A percentile compares a stretch with the other conserved stretches of the same genome.
Conservation (phyloP, 2,113 vertebrate genomes). For the Cettia cetti region DNA sequence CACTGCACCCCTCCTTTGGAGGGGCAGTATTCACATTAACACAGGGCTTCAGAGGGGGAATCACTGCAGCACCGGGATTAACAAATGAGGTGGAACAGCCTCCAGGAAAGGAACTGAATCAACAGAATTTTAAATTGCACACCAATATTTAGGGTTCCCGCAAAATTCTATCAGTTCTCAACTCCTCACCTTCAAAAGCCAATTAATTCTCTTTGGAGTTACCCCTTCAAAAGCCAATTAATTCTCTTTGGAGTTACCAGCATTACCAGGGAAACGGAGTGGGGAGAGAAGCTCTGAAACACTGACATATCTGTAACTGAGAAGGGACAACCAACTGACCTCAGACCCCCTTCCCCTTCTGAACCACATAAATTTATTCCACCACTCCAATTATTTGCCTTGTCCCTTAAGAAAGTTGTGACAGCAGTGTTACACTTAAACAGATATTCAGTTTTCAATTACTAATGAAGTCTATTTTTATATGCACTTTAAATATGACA, state of each 20-base stretch:
- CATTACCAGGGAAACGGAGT: neutral
- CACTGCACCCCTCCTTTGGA: neutral
- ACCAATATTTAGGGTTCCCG: neutral
- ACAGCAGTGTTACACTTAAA: neutral
- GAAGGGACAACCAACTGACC: neutral
- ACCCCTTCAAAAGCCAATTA: neutral
- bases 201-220: neutral
- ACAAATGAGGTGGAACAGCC: neutral
- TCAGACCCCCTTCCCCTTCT: neutral
- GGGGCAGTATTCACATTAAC: neutral
- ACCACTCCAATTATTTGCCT: neutral
- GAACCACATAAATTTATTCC: neutral
- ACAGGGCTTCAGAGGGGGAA: neutral
- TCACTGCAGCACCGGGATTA: neutral
- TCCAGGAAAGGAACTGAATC: neutral
- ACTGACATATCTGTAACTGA: neutral
- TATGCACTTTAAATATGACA: neutral
- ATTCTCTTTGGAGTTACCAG: neutral
- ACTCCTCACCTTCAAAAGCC: neutral
- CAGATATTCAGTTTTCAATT: slow-evolving; percentile 24
- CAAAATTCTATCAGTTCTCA: neutral
- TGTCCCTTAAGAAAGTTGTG: neutral
- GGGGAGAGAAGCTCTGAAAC: neutral
- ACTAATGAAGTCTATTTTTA: slow-evolving; percentile 45
- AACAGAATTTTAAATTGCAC: neutral